A percentile compares a stretch with the other conserved stretches of the same genome.
Evolutionary conservation across 2,888 invertebrate species (phyloP).

Genomic region (Dendrolimus pini): DNA sequence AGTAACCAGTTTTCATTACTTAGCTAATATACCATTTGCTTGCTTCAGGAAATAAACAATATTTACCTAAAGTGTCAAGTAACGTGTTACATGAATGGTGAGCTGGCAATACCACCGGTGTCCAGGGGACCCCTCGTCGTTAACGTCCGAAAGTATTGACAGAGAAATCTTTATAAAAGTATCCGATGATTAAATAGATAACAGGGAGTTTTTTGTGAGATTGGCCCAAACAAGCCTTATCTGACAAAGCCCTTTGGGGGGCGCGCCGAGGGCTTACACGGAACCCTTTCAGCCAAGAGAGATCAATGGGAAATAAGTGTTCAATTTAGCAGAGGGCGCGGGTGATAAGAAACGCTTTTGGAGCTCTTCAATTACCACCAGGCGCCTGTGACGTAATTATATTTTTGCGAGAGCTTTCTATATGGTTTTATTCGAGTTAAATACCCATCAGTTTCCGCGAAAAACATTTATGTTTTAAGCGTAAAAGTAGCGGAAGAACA

Average conservation of each 20-base stretch:
- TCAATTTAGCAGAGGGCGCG: conserved; percentile 14
- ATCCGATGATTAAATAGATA: conserved; percentile 61
- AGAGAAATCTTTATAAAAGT: conserved; percentile 24
- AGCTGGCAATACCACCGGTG: neutral
- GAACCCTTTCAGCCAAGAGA: conserved; percentile 54
- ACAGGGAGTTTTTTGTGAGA: conserved; percentile 42
- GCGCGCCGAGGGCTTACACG: conserved; percentile 45
- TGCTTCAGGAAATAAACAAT: no score
- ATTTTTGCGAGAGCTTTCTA: no score
- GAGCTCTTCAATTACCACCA: neutral
- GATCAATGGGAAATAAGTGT: conserved; percentile 39
- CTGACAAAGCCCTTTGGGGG: conserved; percentile 46
- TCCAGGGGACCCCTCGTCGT: neutral
- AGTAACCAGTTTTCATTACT: no score
- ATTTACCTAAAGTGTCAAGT: no score
- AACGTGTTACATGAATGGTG: neutral
- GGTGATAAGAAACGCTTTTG: neutral
- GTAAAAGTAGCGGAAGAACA: no score
- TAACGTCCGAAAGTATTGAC: conserved; percentile 14
- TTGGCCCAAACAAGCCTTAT: conserved; percentile 54
- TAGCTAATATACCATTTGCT: no score
- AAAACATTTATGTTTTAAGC: no score
- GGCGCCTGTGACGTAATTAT: neutral
- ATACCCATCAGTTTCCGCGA: no score
- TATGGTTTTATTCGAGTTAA: no score